These are phyloP conservation scores for Bufo bufo DNA, from an alignment of 2,113 vertebrate species.

Conservation along the genomic window DNA sequence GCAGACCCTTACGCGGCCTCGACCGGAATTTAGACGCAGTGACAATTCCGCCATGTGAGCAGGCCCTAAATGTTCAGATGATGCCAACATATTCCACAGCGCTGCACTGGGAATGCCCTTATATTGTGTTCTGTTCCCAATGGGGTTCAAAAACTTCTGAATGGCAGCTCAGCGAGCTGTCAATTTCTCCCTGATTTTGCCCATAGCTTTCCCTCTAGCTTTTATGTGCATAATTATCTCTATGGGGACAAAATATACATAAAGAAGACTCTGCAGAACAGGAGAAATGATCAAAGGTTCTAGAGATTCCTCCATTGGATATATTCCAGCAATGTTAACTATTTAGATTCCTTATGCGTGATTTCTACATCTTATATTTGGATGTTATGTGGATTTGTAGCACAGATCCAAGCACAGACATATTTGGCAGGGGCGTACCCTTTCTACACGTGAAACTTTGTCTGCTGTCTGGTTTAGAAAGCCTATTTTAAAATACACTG, in stretches of 20 bases:
- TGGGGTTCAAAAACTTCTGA: neutral
- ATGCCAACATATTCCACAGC: neutral
- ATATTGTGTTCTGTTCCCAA: neutral
- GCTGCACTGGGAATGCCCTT: neutral
- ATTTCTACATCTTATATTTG: neutral
- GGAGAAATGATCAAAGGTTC: neutral
- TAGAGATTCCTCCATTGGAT: neutral
- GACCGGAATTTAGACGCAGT: no score
- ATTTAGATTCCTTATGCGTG: neutral
- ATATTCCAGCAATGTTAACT: conserved; percentile 10
- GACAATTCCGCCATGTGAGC: no score
- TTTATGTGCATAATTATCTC: conserved; percentile 8
- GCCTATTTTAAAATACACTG: no score
- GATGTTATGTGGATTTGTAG: no score
- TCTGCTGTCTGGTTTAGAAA: neutral
- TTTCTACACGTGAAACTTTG: neutral
- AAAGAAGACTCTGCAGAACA: neutral
- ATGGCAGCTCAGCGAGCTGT: neutral
- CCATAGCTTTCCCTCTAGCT: neutral
- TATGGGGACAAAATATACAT: neutral
- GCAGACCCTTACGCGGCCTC: no score
- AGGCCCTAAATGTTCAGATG: neutral
- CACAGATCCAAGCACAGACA: no score
- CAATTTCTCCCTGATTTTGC: neutral
- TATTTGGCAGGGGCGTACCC: neutral